These are phyloP conservation scores for Drosophila rellima DNA, from an alignment of 2,888 invertebrate species.

Conservation along the genomic window DNA sequence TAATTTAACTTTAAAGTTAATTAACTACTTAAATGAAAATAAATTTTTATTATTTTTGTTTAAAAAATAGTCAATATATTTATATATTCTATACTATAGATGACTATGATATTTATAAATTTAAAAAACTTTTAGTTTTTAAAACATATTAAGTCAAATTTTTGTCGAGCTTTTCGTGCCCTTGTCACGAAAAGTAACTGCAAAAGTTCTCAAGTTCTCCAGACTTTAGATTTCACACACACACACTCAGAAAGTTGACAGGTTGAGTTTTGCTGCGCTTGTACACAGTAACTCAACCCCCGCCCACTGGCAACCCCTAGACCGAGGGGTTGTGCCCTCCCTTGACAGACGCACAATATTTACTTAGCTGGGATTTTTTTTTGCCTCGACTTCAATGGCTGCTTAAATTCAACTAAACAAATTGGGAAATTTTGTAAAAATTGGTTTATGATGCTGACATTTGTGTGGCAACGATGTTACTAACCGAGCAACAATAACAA, in stretches of 20 bases:
- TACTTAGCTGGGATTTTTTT: slow-evolving; percentile 62
- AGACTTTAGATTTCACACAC: slow-evolving; percentile 5
- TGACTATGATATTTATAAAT: background rate
- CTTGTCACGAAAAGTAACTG: slow-evolving; percentile 1
- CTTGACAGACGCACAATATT: slow-evolving; percentile 47
- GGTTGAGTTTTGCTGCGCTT: slow-evolving; percentile 31
- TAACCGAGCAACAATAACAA: slow-evolving; percentile 27
- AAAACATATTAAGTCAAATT: background rate
- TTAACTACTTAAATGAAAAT: too few species aligned
- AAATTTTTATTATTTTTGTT: too few species aligned
- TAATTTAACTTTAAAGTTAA: too few species aligned
- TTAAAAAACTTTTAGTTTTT: background rate
- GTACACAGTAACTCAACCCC: slow-evolving; percentile 24
- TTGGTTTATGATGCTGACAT: slow-evolving; percentile 78
- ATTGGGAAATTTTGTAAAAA: slow-evolving; percentile 77
- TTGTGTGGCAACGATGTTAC: slow-evolving; percentile 29
- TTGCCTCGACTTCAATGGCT: slow-evolving; percentile 34
- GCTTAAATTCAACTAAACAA: slow-evolving; percentile 77
- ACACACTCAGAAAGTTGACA: slow-evolving; percentile 30
- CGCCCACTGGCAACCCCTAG: slow-evolving; percentile 5
- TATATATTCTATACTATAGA: too few species aligned
- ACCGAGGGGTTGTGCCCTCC: slow-evolving; percentile 28
- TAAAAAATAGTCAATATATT: too few species aligned
- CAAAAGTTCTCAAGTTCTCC: background rate
- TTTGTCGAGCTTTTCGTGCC: background rate